Conservation (phyloP, 2,113 vertebrate genomes). For the Chroicocephalus ridibundus region DNA sequence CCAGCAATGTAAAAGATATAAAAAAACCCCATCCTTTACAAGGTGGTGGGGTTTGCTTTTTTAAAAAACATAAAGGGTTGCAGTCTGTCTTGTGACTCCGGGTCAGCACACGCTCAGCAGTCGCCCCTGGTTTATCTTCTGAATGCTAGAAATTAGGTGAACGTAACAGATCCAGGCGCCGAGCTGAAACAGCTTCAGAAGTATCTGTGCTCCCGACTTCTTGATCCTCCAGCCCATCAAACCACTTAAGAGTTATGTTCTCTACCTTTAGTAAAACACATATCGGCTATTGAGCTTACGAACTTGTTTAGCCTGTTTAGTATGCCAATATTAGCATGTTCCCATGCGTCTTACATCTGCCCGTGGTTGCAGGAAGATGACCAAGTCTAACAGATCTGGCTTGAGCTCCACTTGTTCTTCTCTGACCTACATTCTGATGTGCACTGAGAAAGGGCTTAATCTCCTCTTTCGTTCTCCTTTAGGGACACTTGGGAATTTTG, state of each 20-base stretch:
- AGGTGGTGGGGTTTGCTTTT: not conserved
- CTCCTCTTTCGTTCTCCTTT: not conserved
- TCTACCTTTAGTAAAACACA: not conserved
- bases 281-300: not conserved
- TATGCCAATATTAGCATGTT: not conserved
- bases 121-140: not conserved
- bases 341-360: not conserved
- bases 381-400: not conserved
- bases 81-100: not conserved
- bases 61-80: not conserved
- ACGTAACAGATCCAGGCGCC: accelerated
- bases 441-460: not conserved
- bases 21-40: not conserved
- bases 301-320: conserved; percentile 1
- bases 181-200: not conserved
- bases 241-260: not conserved
- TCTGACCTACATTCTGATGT: not conserved
- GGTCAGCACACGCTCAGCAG: not conserved
- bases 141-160: not conserved
- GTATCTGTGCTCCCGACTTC: not conserved
- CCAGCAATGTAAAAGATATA: not conserved
- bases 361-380: not conserved
- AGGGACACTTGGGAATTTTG: not conserved
- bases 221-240: not conserved
- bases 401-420: not conserved